Conservation (phyloP, 2,797 vertebrate genomes). For the Orestias chungarensis region DNA sequence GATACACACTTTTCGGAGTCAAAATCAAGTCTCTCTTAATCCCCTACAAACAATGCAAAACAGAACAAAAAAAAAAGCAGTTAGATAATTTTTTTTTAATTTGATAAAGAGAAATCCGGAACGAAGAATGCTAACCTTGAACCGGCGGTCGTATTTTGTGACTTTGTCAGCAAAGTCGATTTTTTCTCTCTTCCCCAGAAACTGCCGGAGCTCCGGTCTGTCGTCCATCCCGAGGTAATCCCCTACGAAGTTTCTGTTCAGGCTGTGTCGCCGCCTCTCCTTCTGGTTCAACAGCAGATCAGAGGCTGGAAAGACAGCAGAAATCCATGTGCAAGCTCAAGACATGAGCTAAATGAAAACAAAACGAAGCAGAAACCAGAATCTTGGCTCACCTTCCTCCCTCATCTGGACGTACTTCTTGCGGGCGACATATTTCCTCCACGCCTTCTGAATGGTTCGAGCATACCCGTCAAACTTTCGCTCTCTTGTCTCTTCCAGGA, state of each 20-base stretch:
- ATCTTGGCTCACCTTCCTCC: constrained; percentile 87
- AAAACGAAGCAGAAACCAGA: not conserved
- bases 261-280: constrained; percentile 93
- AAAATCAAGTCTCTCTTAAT: constrained; percentile 96
- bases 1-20: constrained; percentile 91
- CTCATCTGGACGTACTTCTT: constrained; percentile 98
- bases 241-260: constrained; percentile 97
- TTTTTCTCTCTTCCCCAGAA: constrained; percentile 94
- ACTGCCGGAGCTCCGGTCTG: constrained; percentile 92
- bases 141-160: constrained; percentile 93
- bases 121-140: constrained; percentile 84
- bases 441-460: constrained; percentile 93
- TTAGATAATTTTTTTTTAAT: not conserved
- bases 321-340: not conserved
- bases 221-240: constrained; percentile 98
- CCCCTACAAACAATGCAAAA: constrained; percentile 73
- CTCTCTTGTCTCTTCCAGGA: constrained; percentile 96
- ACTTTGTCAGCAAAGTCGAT: constrained; percentile 96
- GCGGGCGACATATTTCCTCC: constrained; percentile 91
- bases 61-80: not conserved
- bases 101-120: not conserved
- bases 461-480: constrained; percentile 96
- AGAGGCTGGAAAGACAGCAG: constrained; percentile 81
- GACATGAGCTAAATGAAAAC: not conserved
- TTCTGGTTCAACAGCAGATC: constrained; percentile 95